Evolutionary conservation across 1,140 invertebrate genomes (phyloP).

Genomic region (Aphidius ervi): DNA sequence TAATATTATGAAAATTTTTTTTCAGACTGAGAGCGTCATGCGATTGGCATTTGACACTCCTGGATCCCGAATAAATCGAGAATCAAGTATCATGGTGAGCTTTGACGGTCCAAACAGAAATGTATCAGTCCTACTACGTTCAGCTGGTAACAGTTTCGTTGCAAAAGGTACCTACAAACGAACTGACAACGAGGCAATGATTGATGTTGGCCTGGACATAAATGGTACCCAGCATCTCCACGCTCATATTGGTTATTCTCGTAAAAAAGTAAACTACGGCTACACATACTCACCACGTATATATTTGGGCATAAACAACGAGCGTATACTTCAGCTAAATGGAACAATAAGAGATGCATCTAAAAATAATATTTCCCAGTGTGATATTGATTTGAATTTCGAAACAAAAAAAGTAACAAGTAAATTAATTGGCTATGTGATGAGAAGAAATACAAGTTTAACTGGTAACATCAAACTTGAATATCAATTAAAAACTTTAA

Average conservation of each 20-base stretch:
- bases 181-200: conserved; percentile 59
- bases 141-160: conserved; percentile 59
- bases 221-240: conserved; percentile 69
- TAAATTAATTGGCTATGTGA: conserved; percentile 64
- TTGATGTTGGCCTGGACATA: conserved; percentile 65
- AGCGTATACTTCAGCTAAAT: conserved; percentile 61
- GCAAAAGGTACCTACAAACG: conserved; percentile 64
- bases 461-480: conserved; percentile 61
- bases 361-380: conserved; percentile 67
- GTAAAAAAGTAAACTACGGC: conserved; percentile 56
- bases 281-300: conserved; percentile 62
- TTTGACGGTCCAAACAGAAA: conserved; percentile 57
- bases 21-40: conserved; percentile 56
- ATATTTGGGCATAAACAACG: conserved; percentile 63
- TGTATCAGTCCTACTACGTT: conserved; percentile 59
- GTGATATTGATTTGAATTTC: conserved; percentile 64
- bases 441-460: conserved; percentile 53
- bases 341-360: conserved; percentile 57
- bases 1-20: conserved; percentile 16
- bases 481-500: conserved; percentile 62
- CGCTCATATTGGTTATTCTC: conserved; percentile 54
- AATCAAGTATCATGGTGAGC: conserved; percentile 57
- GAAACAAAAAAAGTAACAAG: conserved; percentile 66
- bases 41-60: conserved; percentile 65
- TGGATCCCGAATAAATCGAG: conserved; percentile 57